phyloP scores from a whole-genome alignment of 2,113 vertebrate species.

The Gopherus evgoodei region DNA sequence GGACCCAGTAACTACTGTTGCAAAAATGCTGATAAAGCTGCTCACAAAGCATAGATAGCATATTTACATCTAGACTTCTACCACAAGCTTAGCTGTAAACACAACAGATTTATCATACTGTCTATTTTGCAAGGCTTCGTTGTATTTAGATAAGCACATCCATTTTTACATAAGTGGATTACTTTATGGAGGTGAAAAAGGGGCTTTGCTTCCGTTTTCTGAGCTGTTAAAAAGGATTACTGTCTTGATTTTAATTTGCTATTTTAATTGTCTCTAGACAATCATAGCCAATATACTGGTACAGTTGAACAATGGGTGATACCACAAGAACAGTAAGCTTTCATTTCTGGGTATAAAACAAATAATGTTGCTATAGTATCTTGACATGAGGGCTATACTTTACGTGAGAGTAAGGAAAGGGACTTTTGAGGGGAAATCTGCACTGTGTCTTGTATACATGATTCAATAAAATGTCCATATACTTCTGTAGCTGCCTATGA shows the following conservation, averaged over 20 bases:
- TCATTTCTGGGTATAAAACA: not conserved
- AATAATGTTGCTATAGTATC: no score
- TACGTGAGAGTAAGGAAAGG: no score
- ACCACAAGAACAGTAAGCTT: not conserved
- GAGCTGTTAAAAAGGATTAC: no score
- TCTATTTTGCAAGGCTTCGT: not conserved
- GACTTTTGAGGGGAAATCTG: no score
- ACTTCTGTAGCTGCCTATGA: no score
- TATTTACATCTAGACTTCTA: not conserved
- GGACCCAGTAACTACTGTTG: not conserved
- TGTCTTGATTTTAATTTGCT: no score
- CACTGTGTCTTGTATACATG: not conserved
- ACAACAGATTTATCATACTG: not conserved
- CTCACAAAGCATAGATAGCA: not conserved
- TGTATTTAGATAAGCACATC: not conserved
- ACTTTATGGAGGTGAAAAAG: not conserved
- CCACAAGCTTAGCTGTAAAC: not conserved
- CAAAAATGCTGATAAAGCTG: not conserved
- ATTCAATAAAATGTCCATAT: not conserved
- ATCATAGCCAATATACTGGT: not conserved
- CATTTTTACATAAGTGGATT: not conserved
- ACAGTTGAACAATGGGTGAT: not conserved
- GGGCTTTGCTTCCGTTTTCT: not conserved
- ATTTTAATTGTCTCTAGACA: no score
- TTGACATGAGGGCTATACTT: no score